Evolutionary conservation across 2,888 invertebrate genomes (phyloP), one percentile per base, ranked within the genome.

Genomic region (Athetis lepigone): DNA sequence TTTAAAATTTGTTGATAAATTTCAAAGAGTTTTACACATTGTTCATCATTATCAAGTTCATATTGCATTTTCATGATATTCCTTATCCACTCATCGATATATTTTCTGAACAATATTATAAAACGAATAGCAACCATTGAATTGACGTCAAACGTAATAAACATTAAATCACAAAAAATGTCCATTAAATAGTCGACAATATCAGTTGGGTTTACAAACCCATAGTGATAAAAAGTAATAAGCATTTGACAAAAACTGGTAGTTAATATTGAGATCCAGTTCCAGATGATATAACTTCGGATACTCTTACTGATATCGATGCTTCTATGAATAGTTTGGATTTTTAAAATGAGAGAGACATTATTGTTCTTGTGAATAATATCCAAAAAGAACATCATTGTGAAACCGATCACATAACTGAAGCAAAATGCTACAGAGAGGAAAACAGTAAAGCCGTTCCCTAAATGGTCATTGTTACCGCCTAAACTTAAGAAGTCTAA

Each of bases 271-370:
- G 37, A 52, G 4, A 74, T 39, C 66, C 75, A 74, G 13, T 62
- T 77, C 61, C 56, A 62, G 16, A 39, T 16, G 0, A 60, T 49
- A 13, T 49, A 77, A 16, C 13, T 49, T 0, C 4, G n/a, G 9
- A 64, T 43, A 7, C 16, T 27, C 7, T 55, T 47, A 19, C 23
- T 50, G 7, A 55, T 62, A 13, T 49, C 21, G 0, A 74, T 37
- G 18, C 1, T 43, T 6, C 8, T 57, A 18, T 69, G 49, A n/a
- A 74, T 59, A n/a, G 33, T 39, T 36, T 77, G 77, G 4, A 77
- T 62, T 0, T 18, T 62, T 6, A 71, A 13, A 43, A 77, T 60
- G 4, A 77, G 58, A 4, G 13, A 16, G 0, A 77, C 42, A 4
- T 70, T 47, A 2, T 52, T 11, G 8, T 60, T 2, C 1, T 23